phyloP scores from a whole-genome alignment of 2,888 invertebrate species.

The Anthrax anthrax region DNA sequence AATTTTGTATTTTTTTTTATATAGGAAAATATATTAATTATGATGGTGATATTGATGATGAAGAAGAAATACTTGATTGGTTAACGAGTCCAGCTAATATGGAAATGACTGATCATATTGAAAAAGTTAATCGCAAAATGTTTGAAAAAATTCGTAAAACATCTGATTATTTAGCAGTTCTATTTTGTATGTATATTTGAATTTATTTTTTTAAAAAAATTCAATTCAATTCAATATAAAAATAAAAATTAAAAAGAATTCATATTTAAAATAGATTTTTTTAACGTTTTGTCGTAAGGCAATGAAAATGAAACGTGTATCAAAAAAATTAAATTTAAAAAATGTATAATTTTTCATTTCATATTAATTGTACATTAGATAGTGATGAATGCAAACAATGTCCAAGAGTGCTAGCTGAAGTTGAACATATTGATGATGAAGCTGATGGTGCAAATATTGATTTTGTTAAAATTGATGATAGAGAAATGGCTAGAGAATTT shows the following conservation, averaged over 20 bases:
- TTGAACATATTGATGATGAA: constrained; percentile 88
- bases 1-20: neutral
- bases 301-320: no score
- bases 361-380: constrained; percentile 41
- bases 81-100: constrained; percentile 85
- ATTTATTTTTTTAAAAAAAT: neutral
- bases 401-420: constrained; percentile 69
- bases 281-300: no score
- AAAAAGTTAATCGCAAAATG: constrained; percentile 84
- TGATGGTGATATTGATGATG: constrained; percentile 84
- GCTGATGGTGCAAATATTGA: constrained; percentile 82
- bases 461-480: constrained; percentile 84
- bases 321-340: no score
- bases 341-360: no score
- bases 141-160: constrained; percentile 79
- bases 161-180: constrained; percentile 80
- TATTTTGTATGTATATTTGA: constrained; percentile 63
- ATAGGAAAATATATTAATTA: constrained; percentile 69
- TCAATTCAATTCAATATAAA: no score
- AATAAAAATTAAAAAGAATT: no score
- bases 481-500: constrained; percentile 68
- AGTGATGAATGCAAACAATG: constrained; percentile 93
- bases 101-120: constrained; percentile 86
- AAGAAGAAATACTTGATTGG: constrained; percentile 79
- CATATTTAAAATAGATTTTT: no score